Conservation (phyloP, 2,888 invertebrate genomes). For the Scaptomyza flava region DNA sequence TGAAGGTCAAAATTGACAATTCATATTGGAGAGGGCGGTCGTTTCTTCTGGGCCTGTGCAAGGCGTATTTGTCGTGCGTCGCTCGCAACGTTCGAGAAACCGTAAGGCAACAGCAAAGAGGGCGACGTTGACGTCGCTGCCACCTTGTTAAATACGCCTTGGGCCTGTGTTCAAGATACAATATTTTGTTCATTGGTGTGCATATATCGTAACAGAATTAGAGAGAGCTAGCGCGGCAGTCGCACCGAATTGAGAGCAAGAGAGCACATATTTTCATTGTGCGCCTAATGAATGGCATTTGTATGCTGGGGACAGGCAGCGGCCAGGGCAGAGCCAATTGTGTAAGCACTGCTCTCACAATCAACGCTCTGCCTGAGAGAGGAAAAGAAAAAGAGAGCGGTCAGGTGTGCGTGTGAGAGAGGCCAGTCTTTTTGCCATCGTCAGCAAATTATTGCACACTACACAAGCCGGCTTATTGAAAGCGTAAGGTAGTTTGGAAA, state of each 20-base stretch:
- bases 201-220: constrained; percentile 17
- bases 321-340: constrained; percentile 12
- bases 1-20: constrained; percentile 84
- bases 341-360: constrained; percentile 14
- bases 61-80: no score
- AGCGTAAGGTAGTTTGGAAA: constrained; percentile 6
- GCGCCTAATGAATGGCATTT: constrained; percentile 40
- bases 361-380: background rate
- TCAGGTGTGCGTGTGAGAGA: constrained; percentile 39
- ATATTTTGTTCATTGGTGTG: constrained; percentile 33
- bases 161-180: constrained; percentile 57
- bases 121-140: no score
- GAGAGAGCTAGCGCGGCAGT: constrained; percentile 11
- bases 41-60: constrained; percentile 49
- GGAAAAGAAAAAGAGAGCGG: constrained; percentile 15
- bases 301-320: constrained; percentile 22
- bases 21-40: constrained; percentile 67
- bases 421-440: constrained; percentile 57
- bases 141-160: no score
- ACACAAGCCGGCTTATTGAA: constrained; percentile 17
- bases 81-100: no score
- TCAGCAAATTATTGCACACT: constrained; percentile 59
- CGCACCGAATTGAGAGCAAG: constrained; percentile 23
- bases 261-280: constrained; percentile 30
- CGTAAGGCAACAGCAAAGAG: no score